A percentile compares a stretch with the other conserved stretches of the same genome.
Conservation (phyloP, 2,113 vertebrate genomes). For the Arizona elegans region DNA sequence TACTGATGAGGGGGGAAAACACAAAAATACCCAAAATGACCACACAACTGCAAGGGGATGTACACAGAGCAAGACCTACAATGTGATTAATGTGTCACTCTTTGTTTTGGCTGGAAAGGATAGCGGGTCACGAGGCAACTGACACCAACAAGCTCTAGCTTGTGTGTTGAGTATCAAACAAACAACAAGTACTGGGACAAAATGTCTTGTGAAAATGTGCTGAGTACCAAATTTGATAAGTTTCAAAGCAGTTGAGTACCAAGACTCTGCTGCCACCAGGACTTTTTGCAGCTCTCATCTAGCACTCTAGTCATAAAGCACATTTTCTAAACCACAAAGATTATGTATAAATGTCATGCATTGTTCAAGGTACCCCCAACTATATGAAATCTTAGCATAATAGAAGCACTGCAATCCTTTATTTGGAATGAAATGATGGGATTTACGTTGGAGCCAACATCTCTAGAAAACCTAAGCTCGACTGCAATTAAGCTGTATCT, state of each 20-base stretch:
- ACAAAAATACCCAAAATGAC: not conserved
- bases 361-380: not conserved
- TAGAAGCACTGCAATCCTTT: not conserved
- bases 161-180: not conserved
- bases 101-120: not conserved
- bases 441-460: not conserved
- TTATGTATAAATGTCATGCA: not conserved
- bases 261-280: not conserved
- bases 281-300: not conserved
- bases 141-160: not conserved
- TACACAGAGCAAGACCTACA: not conserved
- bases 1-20: not conserved
- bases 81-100: not conserved
- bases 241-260: not conserved
- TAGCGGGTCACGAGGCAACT: not conserved
- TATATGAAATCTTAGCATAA: not conserved
- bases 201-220: not conserved
- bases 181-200: not conserved
- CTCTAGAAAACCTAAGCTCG: not conserved
- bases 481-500: not conserved
- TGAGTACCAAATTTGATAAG: not conserved
- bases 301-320: not conserved
- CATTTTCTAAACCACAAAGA: not conserved
- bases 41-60: not conserved
- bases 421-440: not conserved